A percentile compares a stretch with the other conserved stretches of the same genome.
phyloP scores from a whole-genome alignment of 2,888 invertebrate species.

The Spodoptera picta region DNA sequence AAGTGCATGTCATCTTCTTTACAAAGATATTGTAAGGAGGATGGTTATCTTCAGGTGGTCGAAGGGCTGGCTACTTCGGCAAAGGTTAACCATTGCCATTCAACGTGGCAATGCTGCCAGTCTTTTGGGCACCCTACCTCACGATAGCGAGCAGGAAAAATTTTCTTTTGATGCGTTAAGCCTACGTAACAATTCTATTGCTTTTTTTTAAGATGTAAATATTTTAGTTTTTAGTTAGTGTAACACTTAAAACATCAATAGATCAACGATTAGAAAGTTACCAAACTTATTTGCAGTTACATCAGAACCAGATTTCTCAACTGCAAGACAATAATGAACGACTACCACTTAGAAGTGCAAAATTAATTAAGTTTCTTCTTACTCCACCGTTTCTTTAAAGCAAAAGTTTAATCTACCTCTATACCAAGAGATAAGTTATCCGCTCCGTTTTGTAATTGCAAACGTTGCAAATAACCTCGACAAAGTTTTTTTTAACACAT shows the following conservation, averaged over 20 bases:
- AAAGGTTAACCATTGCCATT: too few species aligned
- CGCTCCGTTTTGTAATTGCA: slow-evolving; percentile 40
- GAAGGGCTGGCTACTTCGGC: too few species aligned
- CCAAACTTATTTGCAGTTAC: slow-evolving; percentile 43
- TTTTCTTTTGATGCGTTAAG: too few species aligned
- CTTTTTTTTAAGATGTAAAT: too few species aligned
- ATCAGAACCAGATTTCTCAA: slow-evolving; percentile 34
- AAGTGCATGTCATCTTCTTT: too few species aligned
- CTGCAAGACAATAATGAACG: slow-evolving; percentile 49
- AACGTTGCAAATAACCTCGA: slow-evolving; percentile 16
- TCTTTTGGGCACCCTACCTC: too few species aligned
- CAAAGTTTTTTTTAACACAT: slow-evolving; percentile 5
- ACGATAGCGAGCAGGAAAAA: too few species aligned
- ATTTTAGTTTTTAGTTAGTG: too few species aligned
- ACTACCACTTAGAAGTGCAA: slow-evolving; percentile 39
- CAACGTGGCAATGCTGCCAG: too few species aligned
- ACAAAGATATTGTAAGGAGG: too few species aligned
- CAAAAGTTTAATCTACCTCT: slow-evolving; percentile 51
- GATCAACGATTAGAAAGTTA: slow-evolving; percentile 15
- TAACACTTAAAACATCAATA: slow-evolving; percentile 5
- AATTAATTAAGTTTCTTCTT: slow-evolving; percentile 56
- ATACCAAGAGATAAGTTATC: slow-evolving; percentile 43
- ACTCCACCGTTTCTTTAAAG: slow-evolving; percentile 22
- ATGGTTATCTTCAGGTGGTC: too few species aligned
- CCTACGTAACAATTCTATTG: too few species aligned